These are phyloP conservation scores for Notothenia coriiceps DNA, from an alignment of 2,113 vertebrate genomes.

Conservation along the genomic window DNA sequence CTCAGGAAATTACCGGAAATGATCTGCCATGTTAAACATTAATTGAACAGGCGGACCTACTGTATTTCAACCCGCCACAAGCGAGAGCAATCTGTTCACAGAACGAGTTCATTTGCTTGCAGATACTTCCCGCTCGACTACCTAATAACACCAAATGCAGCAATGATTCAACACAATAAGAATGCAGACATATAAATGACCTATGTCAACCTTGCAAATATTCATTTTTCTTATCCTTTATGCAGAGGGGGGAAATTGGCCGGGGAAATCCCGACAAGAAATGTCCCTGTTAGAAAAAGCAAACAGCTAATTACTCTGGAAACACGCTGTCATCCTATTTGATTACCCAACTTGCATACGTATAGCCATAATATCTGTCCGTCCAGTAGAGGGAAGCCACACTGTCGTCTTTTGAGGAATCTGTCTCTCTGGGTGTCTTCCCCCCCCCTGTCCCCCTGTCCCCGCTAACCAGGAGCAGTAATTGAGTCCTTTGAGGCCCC, in stretches of 20 bases:
- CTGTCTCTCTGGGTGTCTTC: constrained; percentile 1
- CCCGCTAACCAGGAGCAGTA: constrained; percentile 68
- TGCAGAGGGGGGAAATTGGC: constrained; percentile 25
- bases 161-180: constrained; percentile 57
- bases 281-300: constrained; percentile 28
- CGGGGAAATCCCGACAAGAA: constrained; percentile 36
- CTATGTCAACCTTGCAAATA: constrained; percentile 46
- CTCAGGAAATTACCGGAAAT: constrained; percentile 71
- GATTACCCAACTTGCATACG: constrained; percentile 38
- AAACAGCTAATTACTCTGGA: constrained; percentile 27
- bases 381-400: constrained; percentile 55
- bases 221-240: constrained; percentile 22
- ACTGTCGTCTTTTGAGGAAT: constrained; percentile 59
- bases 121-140: constrained; percentile 61
- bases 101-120: constrained; percentile 69
- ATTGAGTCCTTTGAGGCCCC: constrained; percentile 82
- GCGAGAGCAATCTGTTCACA: constrained; percentile 60
- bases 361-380: constrained; percentile 29
- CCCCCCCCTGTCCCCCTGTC: constrained; percentile 39
- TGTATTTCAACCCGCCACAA: constrained; percentile 51
- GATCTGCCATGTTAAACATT: constrained; percentile 75
- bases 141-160: constrained; percentile 69
- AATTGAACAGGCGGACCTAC: constrained; percentile 69
- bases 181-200: constrained; percentile 51
- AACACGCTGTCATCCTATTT: constrained; percentile 38